These are phyloP conservation scores for Pongo pygmaeus DNA, from an alignment of 2,113 vertebrate genomes.

Conservation along the genomic window DNA sequence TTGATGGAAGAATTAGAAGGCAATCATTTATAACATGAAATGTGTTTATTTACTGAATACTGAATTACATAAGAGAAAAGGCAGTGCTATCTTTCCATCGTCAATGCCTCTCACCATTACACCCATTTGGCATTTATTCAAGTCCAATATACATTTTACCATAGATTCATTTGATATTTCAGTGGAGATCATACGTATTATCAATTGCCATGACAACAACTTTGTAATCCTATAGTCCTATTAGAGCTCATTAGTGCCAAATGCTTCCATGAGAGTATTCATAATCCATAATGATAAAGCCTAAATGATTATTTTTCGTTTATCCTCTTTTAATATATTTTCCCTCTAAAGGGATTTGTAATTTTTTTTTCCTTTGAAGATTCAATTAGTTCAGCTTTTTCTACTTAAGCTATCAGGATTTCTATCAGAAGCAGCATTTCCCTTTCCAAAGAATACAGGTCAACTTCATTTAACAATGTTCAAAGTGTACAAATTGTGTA, in stretches of 20 bases:
- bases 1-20: background rate
- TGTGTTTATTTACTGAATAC: background rate
- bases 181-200: background rate
- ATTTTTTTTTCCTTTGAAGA: background rate
- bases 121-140: conserved; percentile 3
- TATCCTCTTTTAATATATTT: background rate
- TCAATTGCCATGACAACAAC: conserved; percentile 29
- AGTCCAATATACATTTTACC: background rate
- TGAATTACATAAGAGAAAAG: background rate
- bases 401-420: background rate
- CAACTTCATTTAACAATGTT: background rate
- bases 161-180: background rate
- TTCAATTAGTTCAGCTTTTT: background rate
- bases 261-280: conserved; percentile 41
- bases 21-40: background rate
- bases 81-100: background rate
- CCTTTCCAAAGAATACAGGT: background rate
- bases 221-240: background rate
- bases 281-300: conserved; percentile 19
- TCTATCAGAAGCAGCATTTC: background rate
- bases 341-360: background rate
- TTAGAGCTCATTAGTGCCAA: conserved; percentile 47
- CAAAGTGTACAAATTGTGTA: background rate
- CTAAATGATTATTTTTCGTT: conserved; percentile 5
- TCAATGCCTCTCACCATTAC: background rate